Conservation (phyloP, 2,113 vertebrate species). For the Tachycineta bicolor region DNA sequence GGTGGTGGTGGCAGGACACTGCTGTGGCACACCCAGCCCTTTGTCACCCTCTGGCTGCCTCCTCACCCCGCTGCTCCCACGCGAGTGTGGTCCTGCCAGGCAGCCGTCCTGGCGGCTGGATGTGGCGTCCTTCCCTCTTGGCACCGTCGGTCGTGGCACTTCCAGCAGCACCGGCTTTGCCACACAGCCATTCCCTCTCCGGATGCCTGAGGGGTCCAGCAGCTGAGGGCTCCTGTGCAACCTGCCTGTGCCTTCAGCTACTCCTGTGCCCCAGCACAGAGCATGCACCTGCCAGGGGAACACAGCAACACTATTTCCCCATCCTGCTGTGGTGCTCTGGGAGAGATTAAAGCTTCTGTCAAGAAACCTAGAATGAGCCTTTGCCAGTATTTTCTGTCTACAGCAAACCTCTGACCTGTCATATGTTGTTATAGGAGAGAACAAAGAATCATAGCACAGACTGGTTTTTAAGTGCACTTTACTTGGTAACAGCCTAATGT, state of each 20-base stretch:
- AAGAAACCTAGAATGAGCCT: not conserved
- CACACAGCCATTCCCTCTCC: rapidly evolving
- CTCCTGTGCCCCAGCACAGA: rapidly evolving
- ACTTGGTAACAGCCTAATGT: not conserved
- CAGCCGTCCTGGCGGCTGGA: not conserved
- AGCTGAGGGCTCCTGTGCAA: not conserved
- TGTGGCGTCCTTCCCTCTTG: rapidly evolving
- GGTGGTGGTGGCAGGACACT: not conserved
- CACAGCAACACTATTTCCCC: not conserved
- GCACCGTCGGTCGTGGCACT: rapidly evolving
- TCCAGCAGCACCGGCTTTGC: not conserved
- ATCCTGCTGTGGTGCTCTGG: not conserved
- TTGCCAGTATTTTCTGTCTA: not conserved
- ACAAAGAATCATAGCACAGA: not conserved
- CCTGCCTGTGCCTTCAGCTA: rapidly evolving
- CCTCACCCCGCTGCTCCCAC: rapidly evolving
- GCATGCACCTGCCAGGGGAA: not conserved
- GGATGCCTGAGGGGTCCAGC: rapidly evolving
- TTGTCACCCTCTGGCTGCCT: rapidly evolving
- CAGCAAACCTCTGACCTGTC: not conserved
- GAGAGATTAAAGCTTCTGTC: not conserved
- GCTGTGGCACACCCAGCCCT: not conserved
- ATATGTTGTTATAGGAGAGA: not conserved
- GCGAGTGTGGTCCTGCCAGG: rapidly evolving
- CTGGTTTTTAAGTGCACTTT: not conserved